Evolutionary conservation across 2,888 invertebrate species (phyloP).

Genomic region (Calameuta idolon): DNA sequence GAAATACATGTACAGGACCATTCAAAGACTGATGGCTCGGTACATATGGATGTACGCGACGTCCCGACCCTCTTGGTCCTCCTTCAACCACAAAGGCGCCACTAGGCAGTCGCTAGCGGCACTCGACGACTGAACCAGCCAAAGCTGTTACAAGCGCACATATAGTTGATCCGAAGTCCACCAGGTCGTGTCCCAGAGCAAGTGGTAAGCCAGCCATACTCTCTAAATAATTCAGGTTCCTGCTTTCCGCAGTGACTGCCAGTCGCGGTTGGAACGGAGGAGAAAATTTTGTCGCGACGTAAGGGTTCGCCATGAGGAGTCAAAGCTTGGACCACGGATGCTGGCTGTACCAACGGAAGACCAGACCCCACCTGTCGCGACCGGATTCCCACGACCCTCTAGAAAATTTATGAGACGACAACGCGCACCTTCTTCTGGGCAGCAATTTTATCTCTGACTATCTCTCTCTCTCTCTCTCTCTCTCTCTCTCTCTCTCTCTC

Average conservation of each 20-base stretch:
- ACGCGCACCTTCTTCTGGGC: not conserved
- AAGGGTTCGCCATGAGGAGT: not conserved
- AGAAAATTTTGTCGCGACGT: not conserved
- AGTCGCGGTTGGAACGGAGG: not conserved
- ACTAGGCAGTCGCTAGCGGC: not conserved
- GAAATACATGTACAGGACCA: not conserved
- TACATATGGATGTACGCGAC: not conserved
- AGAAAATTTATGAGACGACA: conserved; percentile 41
- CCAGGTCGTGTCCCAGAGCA: not conserved
- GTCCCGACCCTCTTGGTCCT: not conserved
- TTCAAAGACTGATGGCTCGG: not conserved
- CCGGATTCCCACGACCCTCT: conserved; percentile 24
- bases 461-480: not conserved
- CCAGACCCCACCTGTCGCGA: conserved; percentile 6
- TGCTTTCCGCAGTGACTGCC: conserved; percentile 24
- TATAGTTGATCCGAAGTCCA: conserved; percentile 33
- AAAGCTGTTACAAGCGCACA: conserved; percentile 42
- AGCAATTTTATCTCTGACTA: not conserved
- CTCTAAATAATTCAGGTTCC: conserved; percentile 46
- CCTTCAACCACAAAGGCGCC: not conserved
- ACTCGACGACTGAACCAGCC: conserved; percentile 33
- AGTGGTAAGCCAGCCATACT: conserved; percentile 29
- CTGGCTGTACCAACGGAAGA: conserved; percentile 13
- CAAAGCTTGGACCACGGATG: not conserved
- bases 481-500: too few species aligned